Base-by-base conservation (phyloP, 2,888 invertebrate genomes). In the Microchrysa polita region DNA sequence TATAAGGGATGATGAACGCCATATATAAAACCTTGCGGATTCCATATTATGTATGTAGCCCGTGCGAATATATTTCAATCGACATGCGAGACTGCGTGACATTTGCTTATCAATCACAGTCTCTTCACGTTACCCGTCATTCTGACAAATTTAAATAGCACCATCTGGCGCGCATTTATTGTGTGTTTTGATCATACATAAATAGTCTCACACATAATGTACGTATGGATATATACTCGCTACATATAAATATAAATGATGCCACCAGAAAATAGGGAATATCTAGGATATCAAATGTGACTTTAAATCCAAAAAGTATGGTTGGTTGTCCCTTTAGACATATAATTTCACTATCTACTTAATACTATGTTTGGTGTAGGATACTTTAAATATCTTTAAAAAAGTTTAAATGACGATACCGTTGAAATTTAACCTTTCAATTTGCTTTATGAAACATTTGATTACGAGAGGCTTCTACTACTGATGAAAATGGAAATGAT, bases 61-160 rank as follows among this genome's bases (percentile, higher is more conserved):
- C n/a, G n/a, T n/a, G 65, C 48, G 72, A 67, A 74, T 73, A 73
- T 76, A 73, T 76, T 72, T 74, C 76, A 77, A 77, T 77, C 74
- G 76, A 74, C 77, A 78, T 79, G 78, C 78, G 77, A 78, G 76
- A 76, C 77, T 78, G 78, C 79, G 78, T 79, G 79, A 78, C 78
- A 74, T 76, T 67, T 77, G 77, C 77, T 77, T 79, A 79, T 78
- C 77, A 79, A 78, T 79, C 79, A 78, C 74, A 76, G 75, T 55
- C 67, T 55, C 67, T 65, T 65, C 65, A 48, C 65, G 65, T 55
- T 69, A 57, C 65, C 73, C 73, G 74, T 76, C 74, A 76, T 67
- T 73, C 71, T 79, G 78, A 77, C 77, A 78, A 78, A 78, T 77
- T 78, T 75, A 75, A 78, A 77, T 76, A 77, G 74, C 76, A 73